Evolutionary conservation across 2,113 vertebrate genomes (phyloP), one percentile per base, ranked within the genome.

Genomic region (Vireo altiloquus): DNA sequence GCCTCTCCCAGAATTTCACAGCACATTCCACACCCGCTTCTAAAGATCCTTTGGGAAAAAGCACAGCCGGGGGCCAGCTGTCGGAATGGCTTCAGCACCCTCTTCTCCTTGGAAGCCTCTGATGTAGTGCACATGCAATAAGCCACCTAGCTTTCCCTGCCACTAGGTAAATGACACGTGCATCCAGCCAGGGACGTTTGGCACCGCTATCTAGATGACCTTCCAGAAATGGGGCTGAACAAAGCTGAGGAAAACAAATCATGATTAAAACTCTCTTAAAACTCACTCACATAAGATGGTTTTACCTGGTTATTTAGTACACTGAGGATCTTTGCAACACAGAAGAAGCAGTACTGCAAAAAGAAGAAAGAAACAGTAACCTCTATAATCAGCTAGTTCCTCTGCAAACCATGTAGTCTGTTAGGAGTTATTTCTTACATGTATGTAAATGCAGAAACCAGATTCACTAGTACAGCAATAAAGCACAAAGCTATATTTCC

Each of bases 1-100:
- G 78, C 50, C 20, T 16, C 75, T 85, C 79, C 49, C 87, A 93
- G 61, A 92, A 94, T 91, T 93, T 94, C 88, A 82, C 70, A 93
- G 90, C 70, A 61, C 84, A 87, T 94, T 89, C 92, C 94, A 95
- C 30, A 63, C 57, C 74, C 0, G 11, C 85, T 85, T 46, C 90
- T 80, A 15, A 70, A 95, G 65, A 90, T 89, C 82, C 82, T 82
- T 40, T 72, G 75, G 84, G 94, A 66, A 85, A 90, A 91, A 61
- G n/a, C 84, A 91, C 78, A 95, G 94, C 74, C 10, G 1, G 74
- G 61, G 85, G 78, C 47, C 90, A 94, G 87, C 95, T 96, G 87
- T 56, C 69, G 64, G 70, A 64, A 79, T 3, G 37, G 70, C 46
- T 91, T 70, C 53, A 85, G 76, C 49, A 90, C 37, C 37, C 60